These are phyloP conservation scores for Macroglossus sobrinus DNA, from an alignment of 2,113 vertebrate species.

Conservation along the genomic window DNA sequence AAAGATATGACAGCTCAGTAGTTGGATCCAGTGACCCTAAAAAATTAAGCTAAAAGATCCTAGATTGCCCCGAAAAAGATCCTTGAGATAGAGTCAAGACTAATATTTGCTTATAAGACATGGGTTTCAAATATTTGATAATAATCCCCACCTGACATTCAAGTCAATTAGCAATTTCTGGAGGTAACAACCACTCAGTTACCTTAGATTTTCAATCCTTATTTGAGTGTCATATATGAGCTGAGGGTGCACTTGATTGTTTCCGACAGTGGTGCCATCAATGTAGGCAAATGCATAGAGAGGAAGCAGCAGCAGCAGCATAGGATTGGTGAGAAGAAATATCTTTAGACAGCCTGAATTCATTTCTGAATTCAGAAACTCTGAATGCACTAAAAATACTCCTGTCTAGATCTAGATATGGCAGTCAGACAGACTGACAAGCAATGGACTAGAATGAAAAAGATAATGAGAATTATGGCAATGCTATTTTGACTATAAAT, in stretches of 20 bases:
- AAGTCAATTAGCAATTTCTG: background rate
- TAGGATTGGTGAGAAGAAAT: conserved; percentile 4
- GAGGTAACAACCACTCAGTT: background rate
- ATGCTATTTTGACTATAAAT: conserved; percentile 56
- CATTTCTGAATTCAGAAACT: conserved; percentile 46
- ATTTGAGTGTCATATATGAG: background rate
- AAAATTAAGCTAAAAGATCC: background rate
- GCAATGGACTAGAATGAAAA: conserved; percentile 43
- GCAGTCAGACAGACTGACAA: conserved; percentile 49
- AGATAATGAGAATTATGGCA: conserved; percentile 69
- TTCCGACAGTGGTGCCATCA: background rate
- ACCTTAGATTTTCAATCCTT: background rate
- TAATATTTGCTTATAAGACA: background rate
- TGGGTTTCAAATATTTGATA: background rate
- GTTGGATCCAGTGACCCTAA: background rate
- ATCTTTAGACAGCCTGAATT: conserved; percentile 29
- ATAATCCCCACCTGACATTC: background rate
- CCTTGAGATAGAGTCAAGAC: background rate
- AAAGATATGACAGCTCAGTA: background rate
- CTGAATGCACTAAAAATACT: conserved; percentile 31
- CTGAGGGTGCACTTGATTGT: background rate
- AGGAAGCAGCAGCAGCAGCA: background rate
- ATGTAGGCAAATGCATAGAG: background rate
- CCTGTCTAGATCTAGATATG: background rate
- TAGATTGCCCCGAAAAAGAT: background rate